Evolutionary conservation across 2,888 invertebrate genomes (phyloP).

Genomic region (Biston stratarius): DNA sequence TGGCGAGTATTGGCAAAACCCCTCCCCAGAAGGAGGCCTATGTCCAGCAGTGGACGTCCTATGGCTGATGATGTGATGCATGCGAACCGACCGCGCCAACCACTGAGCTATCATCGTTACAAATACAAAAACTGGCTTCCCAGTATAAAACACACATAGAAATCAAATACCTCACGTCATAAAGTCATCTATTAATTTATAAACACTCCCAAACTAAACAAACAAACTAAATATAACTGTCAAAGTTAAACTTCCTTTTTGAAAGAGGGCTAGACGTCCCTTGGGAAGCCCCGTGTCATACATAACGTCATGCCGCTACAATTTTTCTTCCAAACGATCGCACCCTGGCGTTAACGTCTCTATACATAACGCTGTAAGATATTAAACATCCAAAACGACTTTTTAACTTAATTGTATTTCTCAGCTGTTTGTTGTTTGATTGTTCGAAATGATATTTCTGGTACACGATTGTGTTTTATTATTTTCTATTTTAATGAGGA

Average conservation of each 20-base stretch:
- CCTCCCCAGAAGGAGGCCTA: too few species aligned
- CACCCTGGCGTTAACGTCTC: constrained; percentile 33
- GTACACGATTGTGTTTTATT: too few species aligned
- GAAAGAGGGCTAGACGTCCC: constrained; percentile 22
- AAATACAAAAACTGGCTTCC: too few species aligned
- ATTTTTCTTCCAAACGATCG: constrained; percentile 38
- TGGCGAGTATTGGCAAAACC: too few species aligned
- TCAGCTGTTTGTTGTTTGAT: background rate
- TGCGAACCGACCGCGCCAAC: too few species aligned
- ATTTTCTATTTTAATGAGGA: too few species aligned
- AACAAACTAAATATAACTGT: constrained; percentile 31
- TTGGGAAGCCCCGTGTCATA: constrained; percentile 29
- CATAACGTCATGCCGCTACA: constrained; percentile 33
- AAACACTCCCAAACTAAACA: constrained; percentile 12
- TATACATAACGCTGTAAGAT: constrained; percentile 33
- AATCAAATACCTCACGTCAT: too few species aligned
- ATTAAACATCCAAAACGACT: constrained; percentile 31
- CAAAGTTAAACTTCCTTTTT: constrained; percentile 30
- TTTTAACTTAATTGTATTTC: background rate
- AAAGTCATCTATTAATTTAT: background rate
- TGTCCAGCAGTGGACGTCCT: too few species aligned
- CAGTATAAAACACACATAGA: too few species aligned
- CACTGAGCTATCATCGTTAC: too few species aligned
- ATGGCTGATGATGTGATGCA: too few species aligned
- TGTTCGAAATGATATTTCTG: too few species aligned